Evolutionary conservation across 1,140 invertebrate genomes (phyloP), one percentile per base, ranked within the genome.

Genomic region (Euwallacea similis): DNA sequence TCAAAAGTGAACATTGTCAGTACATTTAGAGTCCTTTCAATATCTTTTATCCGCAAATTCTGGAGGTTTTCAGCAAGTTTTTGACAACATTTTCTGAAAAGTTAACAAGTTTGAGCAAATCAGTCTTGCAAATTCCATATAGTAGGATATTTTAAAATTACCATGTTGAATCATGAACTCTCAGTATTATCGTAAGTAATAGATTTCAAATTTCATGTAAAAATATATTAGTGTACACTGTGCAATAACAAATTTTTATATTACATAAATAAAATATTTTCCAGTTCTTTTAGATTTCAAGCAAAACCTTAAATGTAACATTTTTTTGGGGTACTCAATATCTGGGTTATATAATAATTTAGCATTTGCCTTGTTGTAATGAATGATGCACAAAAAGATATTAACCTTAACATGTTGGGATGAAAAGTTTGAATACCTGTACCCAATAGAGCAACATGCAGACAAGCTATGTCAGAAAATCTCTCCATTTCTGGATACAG

Each of bases 41-140:
- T 77, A 73, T 90, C 88, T 80, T 90, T 90, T 0, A 89, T 56
- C 62, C 88, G 82, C 0, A 82, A 75, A 0, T 63, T 33, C 2
- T 79, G 46, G 7, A 79, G 58, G 72, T 72, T 54, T 21, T 74
- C 66, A 7, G 72, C 62, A 7, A 74, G 73, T 73, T 74, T 76
- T 66, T 76, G 42, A 13, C 54, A 73, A 53, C 71, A 55, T 13
- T 73, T 76, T 41, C 73, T 70, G 61, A 56, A 67, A 66, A 16
- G 11, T 16, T 10, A 13, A 58, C 15, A 33, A 33, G 4, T 33
- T 33, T 33, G 11, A 53, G 8, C 15, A 53, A 53, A 50, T n/a
- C 15, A 0, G 9, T 13, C 0, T 58, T 15, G 10, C 6, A 13
- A 58, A 13, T 21, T 7, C 10, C n/a, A 58, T 6, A 58, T 58